Evolutionary conservation across 2,797 vertebrate genomes (phyloP), one percentile per base, ranked within the genome.

Genomic region (Sphenodon punctatus): DNA sequence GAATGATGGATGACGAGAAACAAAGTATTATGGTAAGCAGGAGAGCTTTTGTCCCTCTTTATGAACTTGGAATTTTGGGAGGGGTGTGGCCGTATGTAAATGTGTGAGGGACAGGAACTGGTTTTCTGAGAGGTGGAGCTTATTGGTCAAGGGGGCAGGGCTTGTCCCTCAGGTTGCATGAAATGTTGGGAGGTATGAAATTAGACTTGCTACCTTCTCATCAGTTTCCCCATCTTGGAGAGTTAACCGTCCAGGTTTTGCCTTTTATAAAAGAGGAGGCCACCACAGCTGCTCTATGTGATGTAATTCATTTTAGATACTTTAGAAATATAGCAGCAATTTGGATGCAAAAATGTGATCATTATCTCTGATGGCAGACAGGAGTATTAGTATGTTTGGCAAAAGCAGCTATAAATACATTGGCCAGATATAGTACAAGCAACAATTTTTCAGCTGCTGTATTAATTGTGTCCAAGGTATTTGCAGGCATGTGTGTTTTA

Each of bases 201-300:
- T n/a, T n/a, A n/a, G n/a, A 17, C 5, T 5, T 42, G 41, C 38
- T 58, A 4, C 9, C 20, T 42, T 42, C n/a, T 60, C 10, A 11
- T 60, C 7, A 27, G 36, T n/a, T 22, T 42, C 39, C 39, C 25
- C 25, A 5, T n/a, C 30, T 27, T 43, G 55, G 38, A 63, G 85
- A 16, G 70, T 63, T 12, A 56, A 19, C 30, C 53, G 32, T 56
- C n/a, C n/a, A n/a, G n/a, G 15, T 56, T 56, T 3, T 51, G 32
- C 67, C 79, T 80, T 80, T 23, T 1, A 6, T 43, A 60, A 74
- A 45, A n/a, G 64, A 61, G 77, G 41, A 1, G 3, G 53, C 67
- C 1, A 1, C 0, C n/a, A n/a, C n/a, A 1, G 10, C 46, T 1
- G 43, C 70, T 64, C 61, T 64, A 12, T 49, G 49, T 27, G 25